Evolutionary conservation across 2,113 vertebrate genomes (phyloP), one percentile per base, ranked within the genome.

Genomic region (Prietella phreatophila): DNA sequence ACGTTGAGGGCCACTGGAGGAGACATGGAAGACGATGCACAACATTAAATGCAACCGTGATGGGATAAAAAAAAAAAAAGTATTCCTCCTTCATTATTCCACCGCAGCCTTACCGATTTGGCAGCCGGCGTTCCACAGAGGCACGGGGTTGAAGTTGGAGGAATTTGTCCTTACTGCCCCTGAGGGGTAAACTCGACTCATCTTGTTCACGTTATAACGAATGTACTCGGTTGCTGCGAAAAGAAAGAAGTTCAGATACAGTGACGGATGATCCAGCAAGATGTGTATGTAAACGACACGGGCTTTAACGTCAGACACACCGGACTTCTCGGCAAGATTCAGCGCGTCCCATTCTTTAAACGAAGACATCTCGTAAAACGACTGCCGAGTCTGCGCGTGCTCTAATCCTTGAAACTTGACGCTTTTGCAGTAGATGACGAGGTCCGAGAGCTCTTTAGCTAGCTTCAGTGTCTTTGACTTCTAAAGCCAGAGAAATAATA

Each of bases 1-100:
- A 99, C 99, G 94, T 99, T 99, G 20, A 99, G 91, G 85, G 98
- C 97, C 94, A 99, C 98, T 99, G 88, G 47, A n/a, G 84, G 33
- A 25, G 25, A 75, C 60, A 82, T 13, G 1, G 22, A 71, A 82
- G 76, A 25, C 2, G 17, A 63, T 53, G 2, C 5, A 42, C 20
- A 75, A 75, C 36, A 75, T 75, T 25, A 17, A 17, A 42, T 11
- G 36, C 22, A 10, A 42, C 36, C 36, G 7, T 25, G 42, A 75
- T 0, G 20, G 10, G 9, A 42, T 42, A 3, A 19, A 8, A 33
- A 17, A 14, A 19, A 3, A 33, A 17, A 36, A 36, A 36, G 22
- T 27, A 53, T 11, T 22, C 5, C 8, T 50, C 17, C 17, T 65
- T 63, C 33, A 50, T 42, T 27, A 47, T 9, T 27, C 27, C 83